Evolutionary conservation across 2,113 vertebrate species (phyloP).

Genomic region (Arvicanthis niloticus): DNA sequence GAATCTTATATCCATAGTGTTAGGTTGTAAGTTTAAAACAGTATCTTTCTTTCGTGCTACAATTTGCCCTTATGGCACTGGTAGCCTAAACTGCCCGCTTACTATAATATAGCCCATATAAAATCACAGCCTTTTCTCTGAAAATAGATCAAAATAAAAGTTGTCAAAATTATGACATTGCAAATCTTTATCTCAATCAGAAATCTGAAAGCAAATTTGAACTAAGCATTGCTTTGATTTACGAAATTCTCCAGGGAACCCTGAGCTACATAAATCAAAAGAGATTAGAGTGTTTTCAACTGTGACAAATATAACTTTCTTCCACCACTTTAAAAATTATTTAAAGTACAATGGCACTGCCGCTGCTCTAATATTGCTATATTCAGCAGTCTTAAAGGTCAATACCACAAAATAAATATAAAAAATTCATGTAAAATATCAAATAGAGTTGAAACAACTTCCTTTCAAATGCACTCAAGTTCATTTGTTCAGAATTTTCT

Average conservation of each 20-base stretch:
- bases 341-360: conserved; percentile 61
- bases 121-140: conserved; percentile 17
- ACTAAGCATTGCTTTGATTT: conserved; percentile 66
- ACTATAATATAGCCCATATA: not conserved
- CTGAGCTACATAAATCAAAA: conserved; percentile 60
- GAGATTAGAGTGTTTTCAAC: conserved; percentile 67
- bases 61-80: not conserved
- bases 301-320: conserved; percentile 71
- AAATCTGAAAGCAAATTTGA: conserved; percentile 55
- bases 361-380: conserved; percentile 10
- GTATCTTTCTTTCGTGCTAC: not conserved
- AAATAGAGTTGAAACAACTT: not conserved
- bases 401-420: conserved; percentile 48
- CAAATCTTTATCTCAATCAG: conserved; percentile 51
- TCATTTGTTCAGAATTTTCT: not conserved
- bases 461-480: conserved; percentile 18
- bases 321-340: conserved; percentile 58
- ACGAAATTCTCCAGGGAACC: conserved; percentile 58
- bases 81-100: not conserved
- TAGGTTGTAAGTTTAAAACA: not conserved
- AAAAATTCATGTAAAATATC: conserved; percentile 42
- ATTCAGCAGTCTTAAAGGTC: conserved; percentile 71
- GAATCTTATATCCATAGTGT: not conserved
- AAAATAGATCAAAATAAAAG: conserved; percentile 31
- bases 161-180: conserved; percentile 39